Evolutionary conservation across 2,797 vertebrate species (phyloP).

Genomic region (Leucoraja ocellata): DNA sequence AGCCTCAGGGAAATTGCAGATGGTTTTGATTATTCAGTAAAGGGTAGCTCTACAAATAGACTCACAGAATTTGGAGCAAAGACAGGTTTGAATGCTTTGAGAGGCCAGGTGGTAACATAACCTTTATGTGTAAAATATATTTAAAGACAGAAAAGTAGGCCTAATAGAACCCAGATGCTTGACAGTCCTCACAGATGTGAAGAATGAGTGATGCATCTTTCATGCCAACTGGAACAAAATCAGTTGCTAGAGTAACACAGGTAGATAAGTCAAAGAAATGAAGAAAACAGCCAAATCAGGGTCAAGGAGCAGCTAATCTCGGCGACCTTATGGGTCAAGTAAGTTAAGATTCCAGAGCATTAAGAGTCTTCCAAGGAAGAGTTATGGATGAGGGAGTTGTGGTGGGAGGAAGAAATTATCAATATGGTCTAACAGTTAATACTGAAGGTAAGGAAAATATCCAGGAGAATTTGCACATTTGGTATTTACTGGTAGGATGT

Average conservation of each 20-base stretch:
- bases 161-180: neutral
- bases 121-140: neutral
- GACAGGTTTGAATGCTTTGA: neutral
- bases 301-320: neutral
- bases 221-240: constrained; percentile 19
- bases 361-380: neutral
- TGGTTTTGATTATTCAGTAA: neutral
- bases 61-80: neutral
- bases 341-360: neutral
- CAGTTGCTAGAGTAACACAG: neutral
- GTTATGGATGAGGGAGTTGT: too few relatives aligned
- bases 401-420: neutral
- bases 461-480: neutral
- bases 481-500: neutral
- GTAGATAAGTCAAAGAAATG: neutral
- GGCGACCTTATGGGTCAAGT: neutral
- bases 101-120: neutral
- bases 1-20: neutral
- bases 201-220: neutral
- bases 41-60: neutral
- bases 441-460: neutral
- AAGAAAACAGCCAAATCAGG: neutral
- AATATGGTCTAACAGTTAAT: neutral
- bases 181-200: neutral
- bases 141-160: neutral